Conservation (phyloP, 2,888 invertebrate species). For the Thera obeliscata region DNA sequence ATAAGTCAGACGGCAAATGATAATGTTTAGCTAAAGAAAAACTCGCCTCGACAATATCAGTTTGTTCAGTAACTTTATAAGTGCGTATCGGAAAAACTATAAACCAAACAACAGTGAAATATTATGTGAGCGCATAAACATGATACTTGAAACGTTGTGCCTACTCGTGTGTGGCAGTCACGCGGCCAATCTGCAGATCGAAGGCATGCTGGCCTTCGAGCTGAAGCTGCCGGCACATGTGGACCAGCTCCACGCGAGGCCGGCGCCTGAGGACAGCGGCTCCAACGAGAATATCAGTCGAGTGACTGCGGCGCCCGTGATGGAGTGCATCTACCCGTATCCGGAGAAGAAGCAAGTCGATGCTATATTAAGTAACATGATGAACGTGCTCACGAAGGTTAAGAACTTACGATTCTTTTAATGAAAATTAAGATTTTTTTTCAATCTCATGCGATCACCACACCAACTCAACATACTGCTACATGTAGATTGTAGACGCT, state of each 20-base stretch:
- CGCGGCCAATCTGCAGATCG: constrained; percentile 24
- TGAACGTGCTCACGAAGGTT: constrained; percentile 61
- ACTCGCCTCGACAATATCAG: background rate
- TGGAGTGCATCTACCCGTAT: constrained; percentile 55
- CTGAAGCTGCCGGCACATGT: constrained; percentile 18
- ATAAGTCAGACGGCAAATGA: too few relatives aligned
- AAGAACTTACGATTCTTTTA: background rate
- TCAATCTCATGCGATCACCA: too few relatives aligned
- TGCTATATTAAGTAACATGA: constrained; percentile 59
- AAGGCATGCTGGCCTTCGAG: constrained; percentile 36
- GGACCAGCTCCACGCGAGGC: background rate
- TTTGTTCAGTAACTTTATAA: constrained; percentile 10
- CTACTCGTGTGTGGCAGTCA: constrained; percentile 5
- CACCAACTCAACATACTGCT: too few relatives aligned
- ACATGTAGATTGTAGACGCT: too few relatives aligned
- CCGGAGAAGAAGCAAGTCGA: constrained; percentile 52
- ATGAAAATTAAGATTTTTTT: background rate
- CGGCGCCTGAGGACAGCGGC: background rate
- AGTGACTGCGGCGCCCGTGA: constrained; percentile 37
- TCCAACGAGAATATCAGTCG: background rate
- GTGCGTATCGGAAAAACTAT: constrained; percentile 20
- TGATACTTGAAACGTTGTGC: constrained; percentile 22
- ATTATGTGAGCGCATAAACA: constrained; percentile 11
- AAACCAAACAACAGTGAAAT: constrained; percentile 23
- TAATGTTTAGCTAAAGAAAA: background rate